Conservation (phyloP, 2,888 invertebrate species). For the Molorchus minor region DNA sequence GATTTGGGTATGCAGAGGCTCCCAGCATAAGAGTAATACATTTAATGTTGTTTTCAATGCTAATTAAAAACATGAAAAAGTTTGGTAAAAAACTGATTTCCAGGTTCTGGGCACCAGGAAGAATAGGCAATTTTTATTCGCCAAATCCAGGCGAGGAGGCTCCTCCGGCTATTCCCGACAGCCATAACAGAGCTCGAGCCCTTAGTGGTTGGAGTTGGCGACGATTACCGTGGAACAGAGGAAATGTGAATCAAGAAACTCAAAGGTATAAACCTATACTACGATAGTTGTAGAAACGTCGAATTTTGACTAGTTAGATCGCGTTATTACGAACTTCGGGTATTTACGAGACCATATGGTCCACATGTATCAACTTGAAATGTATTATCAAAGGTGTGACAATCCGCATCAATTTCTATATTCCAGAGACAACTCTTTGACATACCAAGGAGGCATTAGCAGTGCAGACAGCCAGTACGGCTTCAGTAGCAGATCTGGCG, state of each 20-base stretch:
- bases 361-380: background rate
- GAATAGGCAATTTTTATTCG: slow-evolving; percentile 83
- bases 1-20: too few relatives aligned
- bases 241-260: slow-evolving; percentile 60
- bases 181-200: slow-evolving; percentile 51
- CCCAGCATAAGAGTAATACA: too few relatives aligned
- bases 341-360: too few relatives aligned
- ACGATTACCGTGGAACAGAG: slow-evolving; percentile 76
- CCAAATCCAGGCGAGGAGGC: slow-evolving; percentile 74
- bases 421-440: slow-evolving; percentile 64
- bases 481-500: slow-evolving; percentile 67
- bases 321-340: too few relatives aligned
- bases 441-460: slow-evolving; percentile 71
- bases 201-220: slow-evolving; percentile 75
- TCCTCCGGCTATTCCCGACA: slow-evolving; percentile 47
- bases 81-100: slow-evolving; percentile 5
- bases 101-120: slow-evolving; percentile 70
- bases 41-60: too few relatives aligned
- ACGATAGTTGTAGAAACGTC: too few relatives aligned
- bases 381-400: background rate
- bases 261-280: slow-evolving; percentile 57
- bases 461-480: slow-evolving; percentile 87
- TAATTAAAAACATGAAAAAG: too few relatives aligned
- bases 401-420: background rate
- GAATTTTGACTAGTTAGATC: too few relatives aligned